These are phyloP conservation scores for Disparrhopalites patrizii DNA, from an alignment of 2,888 invertebrate genomes.

Conservation along the genomic window DNA sequence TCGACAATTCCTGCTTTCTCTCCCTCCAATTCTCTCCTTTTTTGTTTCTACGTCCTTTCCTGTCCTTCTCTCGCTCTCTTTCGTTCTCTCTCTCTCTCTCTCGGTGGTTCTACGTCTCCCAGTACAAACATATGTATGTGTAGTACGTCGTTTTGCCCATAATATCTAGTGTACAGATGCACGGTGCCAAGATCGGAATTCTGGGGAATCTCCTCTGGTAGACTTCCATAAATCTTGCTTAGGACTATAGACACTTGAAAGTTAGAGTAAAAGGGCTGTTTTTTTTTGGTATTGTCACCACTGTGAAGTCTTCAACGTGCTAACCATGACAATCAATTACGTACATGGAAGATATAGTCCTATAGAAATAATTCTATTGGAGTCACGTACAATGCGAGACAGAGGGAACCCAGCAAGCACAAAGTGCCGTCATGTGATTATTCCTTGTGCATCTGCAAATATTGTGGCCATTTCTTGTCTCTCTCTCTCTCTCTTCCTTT, in stretches of 20 bases:
- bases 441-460: too few species aligned
- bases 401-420: too few species aligned
- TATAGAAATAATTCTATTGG: constrained; percentile 5
- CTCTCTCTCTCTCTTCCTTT: too few species aligned
- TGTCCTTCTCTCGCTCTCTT: too few species aligned
- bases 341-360: neutral
- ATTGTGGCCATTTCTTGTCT: too few species aligned
- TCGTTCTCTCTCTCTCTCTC: too few species aligned
- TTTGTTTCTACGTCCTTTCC: too few species aligned
- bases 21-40: too few species aligned
- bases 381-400: constrained; percentile 2
- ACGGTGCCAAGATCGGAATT: neutral
- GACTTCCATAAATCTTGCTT: too few species aligned
- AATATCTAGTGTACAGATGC: neutral
- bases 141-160: neutral
- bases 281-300: constrained; percentile 9
- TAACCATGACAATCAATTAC: constrained; percentile 9
- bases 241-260: neutral
- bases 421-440: too few species aligned
- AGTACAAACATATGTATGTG: neutral
- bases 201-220: neutral
- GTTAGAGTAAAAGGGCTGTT: neutral
- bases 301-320: constrained; percentile 10
- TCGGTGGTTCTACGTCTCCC: too few species aligned
- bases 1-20: too few species aligned